Conservation (phyloP, 2,888 invertebrate genomes). For the Cremastobaeus sp. region DNA sequence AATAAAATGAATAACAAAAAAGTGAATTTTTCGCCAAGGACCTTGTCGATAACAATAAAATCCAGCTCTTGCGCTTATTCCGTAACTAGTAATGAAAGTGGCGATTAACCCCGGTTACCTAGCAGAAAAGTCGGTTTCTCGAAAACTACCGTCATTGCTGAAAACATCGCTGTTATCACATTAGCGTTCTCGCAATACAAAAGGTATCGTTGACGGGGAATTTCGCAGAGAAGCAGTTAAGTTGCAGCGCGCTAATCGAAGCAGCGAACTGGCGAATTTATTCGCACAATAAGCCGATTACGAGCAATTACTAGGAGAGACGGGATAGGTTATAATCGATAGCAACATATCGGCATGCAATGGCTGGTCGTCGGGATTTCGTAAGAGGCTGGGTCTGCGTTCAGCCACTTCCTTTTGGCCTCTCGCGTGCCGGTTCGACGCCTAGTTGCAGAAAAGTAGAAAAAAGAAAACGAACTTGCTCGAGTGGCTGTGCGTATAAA, state of each 20-base stretch:
- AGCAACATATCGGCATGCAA: constrained; percentile 21
- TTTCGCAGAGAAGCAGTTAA: no score
- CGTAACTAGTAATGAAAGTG: no score
- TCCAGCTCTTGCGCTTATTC: no score
- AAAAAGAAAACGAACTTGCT: constrained; percentile 58
- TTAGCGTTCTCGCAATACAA: no score
- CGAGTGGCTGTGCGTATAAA: constrained; percentile 61
- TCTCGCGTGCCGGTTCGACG: constrained; percentile 42
- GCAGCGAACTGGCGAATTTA: constrained; percentile 9
- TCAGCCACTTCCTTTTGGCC: constrained; percentile 39
- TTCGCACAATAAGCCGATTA: constrained; percentile 24
- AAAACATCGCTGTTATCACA: no score
- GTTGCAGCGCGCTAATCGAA: neutral
- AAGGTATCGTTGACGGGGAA: no score
- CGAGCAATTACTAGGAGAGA: constrained; percentile 17
- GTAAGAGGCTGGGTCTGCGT: constrained; percentile 25
- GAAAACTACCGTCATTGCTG: no score
- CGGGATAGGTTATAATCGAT: constrained; percentile 18
- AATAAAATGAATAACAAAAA: no score
- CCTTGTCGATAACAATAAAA: no score
- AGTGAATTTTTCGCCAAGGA: no score
- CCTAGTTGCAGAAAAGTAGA: constrained; percentile 47
- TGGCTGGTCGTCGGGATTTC: constrained; percentile 25
- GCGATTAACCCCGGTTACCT: no score
- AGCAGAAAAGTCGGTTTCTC: no score